Conservation (phyloP, 2,797 vertebrate genomes). For the Tadarida brasiliensis region DNA sequence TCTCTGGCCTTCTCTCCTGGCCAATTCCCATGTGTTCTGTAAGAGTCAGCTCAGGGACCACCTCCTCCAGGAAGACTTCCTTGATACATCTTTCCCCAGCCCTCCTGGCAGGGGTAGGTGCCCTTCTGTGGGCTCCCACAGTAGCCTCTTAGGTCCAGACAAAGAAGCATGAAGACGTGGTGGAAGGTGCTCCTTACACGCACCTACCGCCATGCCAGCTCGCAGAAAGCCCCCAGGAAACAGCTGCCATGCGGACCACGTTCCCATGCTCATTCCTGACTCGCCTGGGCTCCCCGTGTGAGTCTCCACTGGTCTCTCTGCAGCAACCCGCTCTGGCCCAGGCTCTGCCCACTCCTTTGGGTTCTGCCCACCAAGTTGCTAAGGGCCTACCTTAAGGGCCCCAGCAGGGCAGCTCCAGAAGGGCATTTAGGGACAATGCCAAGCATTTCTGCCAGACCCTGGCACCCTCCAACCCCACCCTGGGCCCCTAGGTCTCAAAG, state of each 20-base stretch:
- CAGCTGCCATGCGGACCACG: neutral
- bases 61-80: constrained; percentile 11
- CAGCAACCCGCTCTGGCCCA: neutral
- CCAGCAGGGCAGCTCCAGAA: neutral
- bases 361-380: neutral
- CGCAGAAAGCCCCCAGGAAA: neutral
- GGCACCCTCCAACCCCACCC: neutral
- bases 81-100: too few relatives aligned
- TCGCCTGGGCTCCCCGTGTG: rapidly evolving
- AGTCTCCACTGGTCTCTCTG: neutral
- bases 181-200: neutral
- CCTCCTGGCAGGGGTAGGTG: neutral
- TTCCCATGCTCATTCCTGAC: neutral
- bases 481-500: neutral
- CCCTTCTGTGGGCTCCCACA: neutral
- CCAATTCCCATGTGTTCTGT: neutral
- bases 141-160: neutral
- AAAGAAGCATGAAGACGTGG: neutral
- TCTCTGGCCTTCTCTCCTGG: neutral
- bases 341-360: too few relatives aligned
- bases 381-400: neutral
- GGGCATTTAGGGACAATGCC: neutral
- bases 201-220: rapidly evolving
- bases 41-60: neutral
- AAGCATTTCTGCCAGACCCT: neutral